A percentile compares a stretch with the other conserved stretches of the same genome.
phyloP scores from a whole-genome alignment of 2,888 invertebrate genomes.

The Plemyria rubiginata region DNA sequence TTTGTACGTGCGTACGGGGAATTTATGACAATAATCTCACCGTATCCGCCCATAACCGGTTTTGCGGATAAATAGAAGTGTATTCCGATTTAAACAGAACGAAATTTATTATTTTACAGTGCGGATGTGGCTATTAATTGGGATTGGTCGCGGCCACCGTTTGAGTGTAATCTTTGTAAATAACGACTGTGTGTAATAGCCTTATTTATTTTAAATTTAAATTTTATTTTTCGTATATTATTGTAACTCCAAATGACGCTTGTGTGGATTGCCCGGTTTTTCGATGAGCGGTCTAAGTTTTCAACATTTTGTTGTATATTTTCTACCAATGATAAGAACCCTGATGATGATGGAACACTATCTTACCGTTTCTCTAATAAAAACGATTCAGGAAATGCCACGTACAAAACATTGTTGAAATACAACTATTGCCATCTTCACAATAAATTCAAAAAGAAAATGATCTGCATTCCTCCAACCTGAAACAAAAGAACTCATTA shows the following conservation, averaged over 20 bases:
- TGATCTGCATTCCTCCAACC: conserved; percentile 34
- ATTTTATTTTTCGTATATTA: not conserved
- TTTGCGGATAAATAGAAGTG: conserved; percentile 64
- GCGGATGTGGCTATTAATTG: conserved; percentile 56
- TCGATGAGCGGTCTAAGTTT: too few relatives aligned
- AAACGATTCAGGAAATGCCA: not conserved
- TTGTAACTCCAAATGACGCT: not conserved
- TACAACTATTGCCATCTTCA: not conserved
- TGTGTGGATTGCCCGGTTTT: too few relatives aligned
- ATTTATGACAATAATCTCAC: conserved; percentile 79
- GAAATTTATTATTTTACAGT: conserved; percentile 62
- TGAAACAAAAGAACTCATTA: conserved; percentile 63
- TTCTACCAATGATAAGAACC: not conserved
- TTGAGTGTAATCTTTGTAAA: conserved; percentile 35
- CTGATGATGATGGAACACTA: conserved; percentile 29
- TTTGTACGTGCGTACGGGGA: conserved; percentile 46
- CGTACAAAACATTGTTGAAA: not conserved
- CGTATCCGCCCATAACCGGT: conserved; percentile 62
- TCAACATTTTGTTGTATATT: too few relatives aligned
- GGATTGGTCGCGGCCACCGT: conserved; percentile 48
- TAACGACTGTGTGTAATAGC: conserved; percentile 21
- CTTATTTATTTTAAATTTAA: conserved; percentile 12
- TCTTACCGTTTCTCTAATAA: conserved; percentile 10
- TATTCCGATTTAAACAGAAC: conserved; percentile 62
- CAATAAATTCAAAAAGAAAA: not conserved